Base-by-base conservation (phyloP, 2,113 vertebrate species). In the Micronisus gabar region DNA sequence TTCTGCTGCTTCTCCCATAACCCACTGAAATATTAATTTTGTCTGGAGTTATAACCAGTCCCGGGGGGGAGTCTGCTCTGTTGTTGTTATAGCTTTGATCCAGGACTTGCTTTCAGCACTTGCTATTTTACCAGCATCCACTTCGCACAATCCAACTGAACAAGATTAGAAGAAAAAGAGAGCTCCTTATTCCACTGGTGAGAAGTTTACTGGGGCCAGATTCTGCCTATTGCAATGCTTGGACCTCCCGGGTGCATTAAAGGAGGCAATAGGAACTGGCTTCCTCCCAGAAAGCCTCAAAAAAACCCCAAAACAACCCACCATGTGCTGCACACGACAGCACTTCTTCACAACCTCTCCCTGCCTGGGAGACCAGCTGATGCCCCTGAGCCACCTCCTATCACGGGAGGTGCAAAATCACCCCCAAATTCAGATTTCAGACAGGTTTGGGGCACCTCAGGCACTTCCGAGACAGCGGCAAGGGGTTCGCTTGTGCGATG, bases 371-470 rank as follows among this genome's bases (percentile, higher is more conserved):
- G 59, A 66, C 21, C 34, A 21, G 18, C 43, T 36, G 84, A 52
- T 32, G 22, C 4, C 34, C 14, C 38, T 18, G 12, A 65, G 67
- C 19, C 19, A 56, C 15, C 15, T 61, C 56, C 36, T 53, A 40
- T 6, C 40, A 7, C 0, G 4, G 3, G 6, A 34, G 25, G n/a
- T 1, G 4, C 8, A 11, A 78, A 82, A 0, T 48, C 78, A 29
- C 70, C 41, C 80, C 47, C 9, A 80, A 84, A 72, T 50, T 19
- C 22, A n/a, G 2, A 4, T 34, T 67, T 22, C 41, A 10, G 38
- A 2, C 3, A 7, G 16, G 21, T 26, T 82, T 62, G 4, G 84
- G 40, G 45, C 65, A 59, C 11, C 89, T 52, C 16, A 2, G 53
- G 12, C 21, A 15, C 62, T 79, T 40, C 29, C 1, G 26, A 72